A percentile compares a stretch with the other conserved stretches of the same genome.
These are phyloP conservation scores for Schizaphis graminum DNA, from an alignment of 2,888 invertebrate genomes.

Conservation along the genomic window DNA sequence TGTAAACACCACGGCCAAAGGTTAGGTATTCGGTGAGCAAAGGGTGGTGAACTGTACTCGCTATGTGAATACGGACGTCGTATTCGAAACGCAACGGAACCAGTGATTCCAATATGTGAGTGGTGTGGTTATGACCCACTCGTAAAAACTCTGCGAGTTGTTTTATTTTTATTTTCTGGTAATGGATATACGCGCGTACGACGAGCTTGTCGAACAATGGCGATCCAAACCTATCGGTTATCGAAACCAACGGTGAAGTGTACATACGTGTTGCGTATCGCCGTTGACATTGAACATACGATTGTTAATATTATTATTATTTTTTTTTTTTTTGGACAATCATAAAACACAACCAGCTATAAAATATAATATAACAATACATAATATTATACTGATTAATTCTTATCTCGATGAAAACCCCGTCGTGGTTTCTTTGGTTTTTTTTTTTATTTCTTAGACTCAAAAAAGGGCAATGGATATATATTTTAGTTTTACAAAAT, in stretches of 20 bases:
- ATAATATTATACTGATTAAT: too few relatives aligned
- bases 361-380: too few relatives aligned
- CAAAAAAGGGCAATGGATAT: too few relatives aligned
- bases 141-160: neutral
- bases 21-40: neutral
- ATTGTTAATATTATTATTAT: neutral
- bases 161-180: neutral
- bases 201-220: neutral
- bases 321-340: too few relatives aligned
- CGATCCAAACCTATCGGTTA: neutral
- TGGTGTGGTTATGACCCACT: neutral
- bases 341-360: too few relatives aligned
- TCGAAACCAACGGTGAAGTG: neutral
- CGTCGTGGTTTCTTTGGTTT: too few relatives aligned
- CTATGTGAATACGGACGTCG: neutral
- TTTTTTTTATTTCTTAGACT: too few relatives aligned
- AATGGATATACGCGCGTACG: neutral
- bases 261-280: neutral
- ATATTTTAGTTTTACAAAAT: too few relatives aligned
- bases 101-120: neutral
- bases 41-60: neutral
- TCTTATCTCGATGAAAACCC: too few relatives aligned
- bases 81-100: neutral
- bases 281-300: neutral
- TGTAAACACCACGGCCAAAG: neutral